Conservation (phyloP, 1,140 invertebrate genomes). For the Platorchestia sp. region DNA sequence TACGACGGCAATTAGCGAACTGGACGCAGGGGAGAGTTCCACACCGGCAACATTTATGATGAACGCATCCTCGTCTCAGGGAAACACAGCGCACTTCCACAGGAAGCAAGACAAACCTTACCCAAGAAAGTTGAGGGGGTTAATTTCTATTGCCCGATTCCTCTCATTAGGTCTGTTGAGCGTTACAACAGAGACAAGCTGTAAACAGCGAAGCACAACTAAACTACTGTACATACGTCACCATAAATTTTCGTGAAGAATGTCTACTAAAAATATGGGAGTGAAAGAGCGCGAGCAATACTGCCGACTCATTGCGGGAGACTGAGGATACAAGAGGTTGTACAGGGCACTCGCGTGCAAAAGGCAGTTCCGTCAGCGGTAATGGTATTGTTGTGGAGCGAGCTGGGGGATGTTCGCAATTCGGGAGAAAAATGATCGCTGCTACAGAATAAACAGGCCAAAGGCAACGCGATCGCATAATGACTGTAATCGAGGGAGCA, state of each 20-base stretch:
- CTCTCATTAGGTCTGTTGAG: no score
- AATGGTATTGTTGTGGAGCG: neutral
- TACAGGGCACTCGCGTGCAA: neutral
- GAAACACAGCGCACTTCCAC: neutral
- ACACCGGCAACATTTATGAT: neutral
- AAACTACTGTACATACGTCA: neutral
- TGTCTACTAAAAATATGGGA: neutral
- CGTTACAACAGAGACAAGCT: neutral
- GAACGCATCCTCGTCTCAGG: neutral
- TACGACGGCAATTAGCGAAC: slow-evolving; percentile 48
- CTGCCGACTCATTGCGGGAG: neutral
- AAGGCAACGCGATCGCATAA: slow-evolving; percentile 33
- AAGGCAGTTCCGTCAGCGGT: neutral
- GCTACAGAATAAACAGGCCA: slow-evolving; percentile 18
- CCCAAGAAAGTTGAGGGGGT: no score
- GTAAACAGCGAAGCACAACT: neutral
- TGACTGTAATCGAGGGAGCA: slow-evolving; percentile 42
- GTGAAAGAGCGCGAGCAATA: neutral
- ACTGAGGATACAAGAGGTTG: neutral
- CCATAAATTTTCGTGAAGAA: neutral
- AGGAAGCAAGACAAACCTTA: no score
- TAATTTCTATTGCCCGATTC: no score
- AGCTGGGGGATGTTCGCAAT: slow-evolving; percentile 2
- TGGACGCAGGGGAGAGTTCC: neutral
- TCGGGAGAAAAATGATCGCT: slow-evolving; percentile 17